Percentiles rank a stretch among this genome's conserved stretches.
phyloP scores from a whole-genome alignment of 2,888 invertebrate species.

The Diaphora mendica region DNA sequence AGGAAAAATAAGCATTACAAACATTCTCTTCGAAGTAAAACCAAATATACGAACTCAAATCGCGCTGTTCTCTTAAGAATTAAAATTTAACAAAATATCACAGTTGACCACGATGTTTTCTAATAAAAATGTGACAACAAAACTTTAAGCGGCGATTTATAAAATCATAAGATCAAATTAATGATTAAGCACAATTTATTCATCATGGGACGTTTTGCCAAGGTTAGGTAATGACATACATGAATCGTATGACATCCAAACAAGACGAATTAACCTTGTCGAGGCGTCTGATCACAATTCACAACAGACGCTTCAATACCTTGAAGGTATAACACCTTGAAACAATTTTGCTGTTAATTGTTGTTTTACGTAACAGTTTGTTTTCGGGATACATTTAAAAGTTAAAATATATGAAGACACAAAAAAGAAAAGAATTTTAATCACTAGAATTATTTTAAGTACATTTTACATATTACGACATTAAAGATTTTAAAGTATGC shows the following conservation, averaged over 20 bases:
- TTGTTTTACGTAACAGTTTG: constrained; percentile 31
- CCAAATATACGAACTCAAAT: constrained; percentile 69
- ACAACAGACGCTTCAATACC: constrained; percentile 16
- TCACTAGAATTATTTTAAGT: constrained; percentile 79
- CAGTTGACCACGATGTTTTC: constrained; percentile 84
- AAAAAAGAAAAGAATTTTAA: constrained; percentile 61
- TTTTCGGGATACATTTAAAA: constrained; percentile 33
- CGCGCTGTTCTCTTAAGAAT: constrained; percentile 77
- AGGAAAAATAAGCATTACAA: constrained; percentile 63
- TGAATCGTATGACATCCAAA: constrained; percentile 34
- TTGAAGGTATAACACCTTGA: background rate
- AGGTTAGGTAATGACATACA: constrained; percentile 35
- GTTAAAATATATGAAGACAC: constrained; percentile 47
- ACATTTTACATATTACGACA: constrained; percentile 82
- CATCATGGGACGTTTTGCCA: constrained; percentile 35
- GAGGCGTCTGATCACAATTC: constrained; percentile 28
- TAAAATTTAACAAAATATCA: constrained; percentile 86
- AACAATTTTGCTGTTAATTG: constrained; percentile 21
- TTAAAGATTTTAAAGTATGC: constrained; percentile 76
- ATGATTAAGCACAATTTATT: constrained; percentile 44
- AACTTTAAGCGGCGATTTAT: constrained; percentile 61
- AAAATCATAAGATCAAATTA: constrained; percentile 52
- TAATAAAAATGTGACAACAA: constrained; percentile 73
- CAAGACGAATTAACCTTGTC: constrained; percentile 38
- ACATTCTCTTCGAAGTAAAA: constrained; percentile 61